phyloP scores from a whole-genome alignment of 1,140 invertebrate genomes.

The Rhagoletis pomonella region DNA sequence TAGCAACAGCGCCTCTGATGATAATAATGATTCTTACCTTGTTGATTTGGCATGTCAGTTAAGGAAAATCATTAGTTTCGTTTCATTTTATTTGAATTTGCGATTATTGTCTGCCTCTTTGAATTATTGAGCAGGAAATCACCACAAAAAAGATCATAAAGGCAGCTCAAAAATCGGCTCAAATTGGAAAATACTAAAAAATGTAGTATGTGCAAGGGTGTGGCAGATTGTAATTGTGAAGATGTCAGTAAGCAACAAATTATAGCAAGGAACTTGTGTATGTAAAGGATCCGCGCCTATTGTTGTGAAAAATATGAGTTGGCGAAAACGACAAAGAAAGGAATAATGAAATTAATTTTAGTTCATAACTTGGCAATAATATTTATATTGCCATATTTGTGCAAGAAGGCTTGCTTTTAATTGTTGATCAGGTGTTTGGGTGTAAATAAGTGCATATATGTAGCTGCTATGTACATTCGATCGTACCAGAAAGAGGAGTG shows the following conservation, averaged over 20 bases:
- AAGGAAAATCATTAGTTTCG: conserved; percentile 26
- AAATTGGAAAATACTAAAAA: conserved; percentile 30
- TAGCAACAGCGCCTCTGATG: neutral
- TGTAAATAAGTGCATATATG: neutral
- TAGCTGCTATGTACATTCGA: too few species aligned
- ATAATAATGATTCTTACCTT: neutral
- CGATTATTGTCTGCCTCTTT: conserved; percentile 37
- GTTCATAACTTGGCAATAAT: neutral
- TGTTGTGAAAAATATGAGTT: neutral
- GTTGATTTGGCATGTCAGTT: neutral
- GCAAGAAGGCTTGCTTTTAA: neutral
- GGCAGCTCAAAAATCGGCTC: conserved; percentile 8
- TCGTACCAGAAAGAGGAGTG: too few species aligned
- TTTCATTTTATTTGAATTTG: conserved; percentile 19
- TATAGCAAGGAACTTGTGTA: neutral
- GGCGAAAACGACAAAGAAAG: neutral
- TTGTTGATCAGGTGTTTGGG: neutral
- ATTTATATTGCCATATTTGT: neutral
- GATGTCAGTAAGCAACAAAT: conserved; percentile 39
- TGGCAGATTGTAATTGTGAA: neutral
- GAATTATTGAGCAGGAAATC: conserved; percentile 41
- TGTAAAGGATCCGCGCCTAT: too few species aligned
- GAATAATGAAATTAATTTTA: conserved; percentile 4
- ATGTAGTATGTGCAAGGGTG: neutral
- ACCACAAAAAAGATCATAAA: conserved; percentile 27